Evolutionary conservation across 2,797 vertebrate species (phyloP).

Genomic region (Morus bassanus): DNA sequence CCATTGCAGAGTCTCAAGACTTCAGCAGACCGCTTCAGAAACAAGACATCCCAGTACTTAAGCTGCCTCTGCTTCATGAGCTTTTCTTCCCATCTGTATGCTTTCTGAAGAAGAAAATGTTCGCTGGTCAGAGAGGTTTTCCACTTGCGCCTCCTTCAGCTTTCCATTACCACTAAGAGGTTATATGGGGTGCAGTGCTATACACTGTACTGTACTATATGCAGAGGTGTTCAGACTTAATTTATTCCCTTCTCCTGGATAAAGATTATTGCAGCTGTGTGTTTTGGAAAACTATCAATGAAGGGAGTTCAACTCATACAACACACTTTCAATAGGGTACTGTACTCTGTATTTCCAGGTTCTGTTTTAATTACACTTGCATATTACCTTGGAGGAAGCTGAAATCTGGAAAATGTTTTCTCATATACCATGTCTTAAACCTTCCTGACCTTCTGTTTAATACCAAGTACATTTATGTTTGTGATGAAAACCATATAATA

Average conservation of each 20-base stretch:
- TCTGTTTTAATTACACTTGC: constrained; percentile 74
- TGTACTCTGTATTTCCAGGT: constrained; percentile 74
- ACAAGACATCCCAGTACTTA: constrained; percentile 53
- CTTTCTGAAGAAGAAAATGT: constrained; percentile 59
- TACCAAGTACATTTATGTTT: constrained; percentile 64
- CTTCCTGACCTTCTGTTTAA: constrained; percentile 68
- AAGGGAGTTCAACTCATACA: constrained; percentile 72
- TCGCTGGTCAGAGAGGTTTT: constrained; percentile 67
- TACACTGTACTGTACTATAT: constrained; percentile 69
- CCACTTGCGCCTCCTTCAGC: constrained; percentile 60
- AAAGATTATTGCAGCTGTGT: constrained; percentile 77
- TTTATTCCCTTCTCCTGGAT: constrained; percentile 76
- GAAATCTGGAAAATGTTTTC: constrained; percentile 74
- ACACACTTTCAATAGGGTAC: constrained; percentile 72
- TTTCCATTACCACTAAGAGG: constrained; percentile 66
- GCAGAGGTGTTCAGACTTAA: constrained; percentile 73
- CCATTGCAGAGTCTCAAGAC: constrained; percentile 22
- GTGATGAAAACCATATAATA: constrained; percentile 57
- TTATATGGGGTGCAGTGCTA: constrained; percentile 61
- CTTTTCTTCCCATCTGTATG: constrained; percentile 49
- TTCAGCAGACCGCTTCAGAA: constrained; percentile 54
- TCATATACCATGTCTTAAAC: constrained; percentile 70
- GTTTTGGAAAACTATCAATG: constrained; percentile 76
- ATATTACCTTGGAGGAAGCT: constrained; percentile 71
- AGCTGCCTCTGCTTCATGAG: constrained; percentile 29